These are phyloP conservation scores for Oophaga sylvatica DNA, from an alignment of 2,797 vertebrate species.

Conservation along the genomic window DNA sequence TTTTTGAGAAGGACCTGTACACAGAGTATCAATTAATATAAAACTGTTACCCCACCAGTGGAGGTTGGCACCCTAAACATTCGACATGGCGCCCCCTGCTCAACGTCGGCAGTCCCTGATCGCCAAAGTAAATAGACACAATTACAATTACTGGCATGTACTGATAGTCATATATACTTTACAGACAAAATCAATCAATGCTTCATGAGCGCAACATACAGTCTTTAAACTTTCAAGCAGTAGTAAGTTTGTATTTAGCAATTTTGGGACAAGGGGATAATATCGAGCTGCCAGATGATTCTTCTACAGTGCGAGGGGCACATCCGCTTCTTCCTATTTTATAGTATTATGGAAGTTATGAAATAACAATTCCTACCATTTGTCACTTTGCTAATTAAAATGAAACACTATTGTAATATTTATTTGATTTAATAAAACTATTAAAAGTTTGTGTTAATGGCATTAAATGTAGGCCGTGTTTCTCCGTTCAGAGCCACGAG, in stretches of 20 bases:
- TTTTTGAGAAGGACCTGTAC: too few relatives aligned
- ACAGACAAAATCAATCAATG: background rate
- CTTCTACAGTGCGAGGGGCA: background rate
- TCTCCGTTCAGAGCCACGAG: background rate
- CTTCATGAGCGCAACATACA: background rate
- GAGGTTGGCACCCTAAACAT: too few relatives aligned
- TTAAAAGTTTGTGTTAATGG: background rate
- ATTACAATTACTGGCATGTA: background rate
- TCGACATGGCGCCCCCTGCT: too few relatives aligned
- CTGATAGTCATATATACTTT: background rate
- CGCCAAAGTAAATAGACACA: background rate
- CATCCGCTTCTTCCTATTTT: background rate
- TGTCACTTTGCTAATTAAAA: background rate
- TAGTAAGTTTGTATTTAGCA: background rate
- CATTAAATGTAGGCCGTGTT: background rate
- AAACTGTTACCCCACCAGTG: too few relatives aligned
- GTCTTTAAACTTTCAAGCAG: background rate
- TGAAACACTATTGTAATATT: constrained; percentile 44
- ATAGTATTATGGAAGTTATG: background rate
- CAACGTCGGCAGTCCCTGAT: too few relatives aligned
- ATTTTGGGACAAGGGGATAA: background rate
- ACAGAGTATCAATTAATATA: too few relatives aligned
- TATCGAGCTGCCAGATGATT: background rate
- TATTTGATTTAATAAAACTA: constrained; percentile 52
- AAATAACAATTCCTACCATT: background rate